Conservation (phyloP, 2,113 vertebrate species). For the Oreocharis arfaki region DNA sequence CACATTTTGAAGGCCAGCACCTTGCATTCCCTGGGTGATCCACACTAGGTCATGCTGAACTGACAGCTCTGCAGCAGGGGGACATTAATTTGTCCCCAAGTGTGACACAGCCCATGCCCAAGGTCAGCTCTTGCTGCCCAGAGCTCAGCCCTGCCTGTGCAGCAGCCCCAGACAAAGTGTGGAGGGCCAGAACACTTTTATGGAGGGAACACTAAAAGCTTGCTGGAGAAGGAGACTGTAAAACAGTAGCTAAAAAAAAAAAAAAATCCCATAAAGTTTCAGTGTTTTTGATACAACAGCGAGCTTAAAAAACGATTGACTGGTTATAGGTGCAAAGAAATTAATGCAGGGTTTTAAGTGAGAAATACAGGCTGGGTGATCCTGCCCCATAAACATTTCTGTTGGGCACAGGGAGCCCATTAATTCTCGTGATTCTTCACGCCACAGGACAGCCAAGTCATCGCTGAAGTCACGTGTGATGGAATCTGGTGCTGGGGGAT, state of each 20-base stretch:
- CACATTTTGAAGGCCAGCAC: background rate
- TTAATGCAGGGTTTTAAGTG: slow-evolving; percentile 63
- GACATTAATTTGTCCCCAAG: background rate
- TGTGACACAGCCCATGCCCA: background rate
- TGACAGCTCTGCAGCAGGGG: background rate
- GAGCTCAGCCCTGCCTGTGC: background rate
- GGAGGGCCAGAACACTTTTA: background rate
- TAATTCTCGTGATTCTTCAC: slow-evolving; percentile 65
- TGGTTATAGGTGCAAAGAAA: slow-evolving; percentile 3
- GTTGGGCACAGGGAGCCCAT: slow-evolving; percentile 49
- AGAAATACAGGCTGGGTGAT: slow-evolving; percentile 62
- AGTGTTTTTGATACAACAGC: background rate
- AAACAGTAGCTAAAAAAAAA: background rate
- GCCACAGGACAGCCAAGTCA: slow-evolving; percentile 66
- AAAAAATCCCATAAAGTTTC: background rate
- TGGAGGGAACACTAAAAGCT: background rate
- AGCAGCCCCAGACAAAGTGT: background rate
- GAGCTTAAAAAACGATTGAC: slow-evolving; percentile 31
- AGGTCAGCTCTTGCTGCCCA: background rate
- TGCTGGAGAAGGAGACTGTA: background rate
- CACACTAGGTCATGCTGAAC: rapidly evolving
- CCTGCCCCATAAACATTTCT: slow-evolving; percentile 55
- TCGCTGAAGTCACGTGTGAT: slow-evolving; percentile 64
- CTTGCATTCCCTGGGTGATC: background rate
- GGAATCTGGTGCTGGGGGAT: slow-evolving; percentile 67